A percentile compares a stretch with the other conserved stretches of the same genome.
Evolutionary conservation across 2,113 vertebrate genomes (phyloP).

Genomic region (Aplodontia rufa): DNA sequence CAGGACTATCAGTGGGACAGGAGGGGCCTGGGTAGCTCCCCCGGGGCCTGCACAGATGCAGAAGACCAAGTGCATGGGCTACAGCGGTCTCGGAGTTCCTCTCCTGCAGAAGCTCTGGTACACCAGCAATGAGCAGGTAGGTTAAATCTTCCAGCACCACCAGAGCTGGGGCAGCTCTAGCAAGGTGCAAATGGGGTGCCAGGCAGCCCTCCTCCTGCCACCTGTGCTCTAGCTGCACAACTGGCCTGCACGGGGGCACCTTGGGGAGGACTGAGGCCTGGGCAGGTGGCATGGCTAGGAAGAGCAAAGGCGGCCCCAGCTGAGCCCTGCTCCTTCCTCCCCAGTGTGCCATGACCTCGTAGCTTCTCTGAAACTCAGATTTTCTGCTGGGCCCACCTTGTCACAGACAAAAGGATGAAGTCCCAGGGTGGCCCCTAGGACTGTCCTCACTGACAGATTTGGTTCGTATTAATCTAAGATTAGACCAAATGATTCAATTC

Average conservation of each 20-base stretch:
- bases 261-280: accelerated
- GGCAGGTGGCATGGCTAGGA: neutral
- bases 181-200: neutral
- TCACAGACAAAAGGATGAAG: neutral
- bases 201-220: neutral
- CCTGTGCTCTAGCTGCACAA: neutral
- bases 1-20: too few species aligned
- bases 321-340: too few species aligned
- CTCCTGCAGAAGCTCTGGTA: neutral
- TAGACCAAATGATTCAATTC: conserved; percentile 69
- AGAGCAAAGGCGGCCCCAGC: accelerated
- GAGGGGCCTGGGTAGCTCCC: neutral
- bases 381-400: neutral
- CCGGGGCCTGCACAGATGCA: too few species aligned
- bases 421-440: neutral
- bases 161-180: neutral
- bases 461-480: conserved; percentile 74
- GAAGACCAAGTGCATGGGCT: neutral
- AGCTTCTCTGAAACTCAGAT: neutral
- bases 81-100: neutral
- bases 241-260: neutral
- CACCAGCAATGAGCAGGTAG: neutral
- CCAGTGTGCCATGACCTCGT: accelerated
- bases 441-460: conserved; percentile 55
- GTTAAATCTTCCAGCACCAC: neutral